Evolutionary conservation across 2,888 invertebrate genomes (phyloP), one percentile per base, ranked within the genome.

Genomic region (Volucella inflata): DNA sequence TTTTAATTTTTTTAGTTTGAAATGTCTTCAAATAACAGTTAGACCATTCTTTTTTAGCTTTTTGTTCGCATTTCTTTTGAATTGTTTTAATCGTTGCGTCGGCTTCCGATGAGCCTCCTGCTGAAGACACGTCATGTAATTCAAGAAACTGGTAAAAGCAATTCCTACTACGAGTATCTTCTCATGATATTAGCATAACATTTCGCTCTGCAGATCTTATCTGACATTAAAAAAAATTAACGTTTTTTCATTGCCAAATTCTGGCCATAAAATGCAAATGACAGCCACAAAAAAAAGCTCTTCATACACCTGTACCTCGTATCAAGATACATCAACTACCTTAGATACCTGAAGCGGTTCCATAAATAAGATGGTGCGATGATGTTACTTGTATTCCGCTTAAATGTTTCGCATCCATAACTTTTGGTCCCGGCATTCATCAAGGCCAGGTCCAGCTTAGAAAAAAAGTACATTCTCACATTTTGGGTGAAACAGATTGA

Each of bases 221-320:
- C 64, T 70, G 42, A n/a, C 16, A 3, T 40, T 51, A 65, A 53
- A 44, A 14, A 50, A 74, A 67, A 68, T 38, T 1, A 62, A 60
- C 21, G 65, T 65, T 72, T 62, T 67, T 65, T 83, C 78, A 83
- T 83, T 78, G 78, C 74, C 78, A 83, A 74, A 67, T 51, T 51
- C 62, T 55, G 16, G 10, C 51, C 57, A 46, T 21, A 57, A 72
- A 77, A 82, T 76, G 76, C 59, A 72, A 72, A 81, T 50, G 46
- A 17, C 38, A 30, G 38, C 55, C n/a, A 3, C 6, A 6, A 30
- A 12, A 46, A 62, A 78, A 38, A 21, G 50, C 42, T 50, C 57
- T 46, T 57, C 46, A 59, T 46, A 50, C 44, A 57, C 50, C 6
- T 30, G 30, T 30, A 30, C 30, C 30, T 30, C 30, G 30, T 30